phyloP scores from a whole-genome alignment of 2,797 vertebrate species.

The Molothrus aeneus region DNA sequence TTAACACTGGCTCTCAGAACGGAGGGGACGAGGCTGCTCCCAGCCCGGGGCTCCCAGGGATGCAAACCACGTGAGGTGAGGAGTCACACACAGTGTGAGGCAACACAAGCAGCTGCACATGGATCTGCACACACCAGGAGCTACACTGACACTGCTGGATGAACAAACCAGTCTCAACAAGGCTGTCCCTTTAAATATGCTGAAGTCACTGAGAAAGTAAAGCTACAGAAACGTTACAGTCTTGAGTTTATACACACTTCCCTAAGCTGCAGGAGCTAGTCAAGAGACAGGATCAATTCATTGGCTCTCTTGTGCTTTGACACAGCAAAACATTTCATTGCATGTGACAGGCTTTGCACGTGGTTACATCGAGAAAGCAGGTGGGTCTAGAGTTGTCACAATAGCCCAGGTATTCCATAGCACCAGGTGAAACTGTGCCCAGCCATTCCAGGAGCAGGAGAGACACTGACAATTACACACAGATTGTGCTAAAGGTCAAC shows the following conservation, averaged over 20 bases:
- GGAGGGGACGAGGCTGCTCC: neutral
- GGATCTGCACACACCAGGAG: constrained; percentile 30
- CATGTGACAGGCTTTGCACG: constrained; percentile 50
- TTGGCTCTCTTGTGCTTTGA: constrained; percentile 69
- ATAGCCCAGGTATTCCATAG: constrained; percentile 66
- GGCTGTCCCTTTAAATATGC: constrained; percentile 66
- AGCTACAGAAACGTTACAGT: constrained; percentile 57
- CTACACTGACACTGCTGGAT: constrained; percentile 44
- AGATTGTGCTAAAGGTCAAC: constrained; percentile 72
- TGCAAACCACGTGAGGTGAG: constrained; percentile 24
- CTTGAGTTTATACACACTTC: constrained; percentile 28
- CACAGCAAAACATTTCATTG: constrained; percentile 53
- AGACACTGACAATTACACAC: constrained; percentile 54
- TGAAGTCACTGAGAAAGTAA: constrained; percentile 54
- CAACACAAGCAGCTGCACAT: constrained; percentile 45
- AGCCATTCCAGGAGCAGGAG: constrained; percentile 62
- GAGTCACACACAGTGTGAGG: constrained; percentile 71
- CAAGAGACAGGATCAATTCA: constrained; percentile 46
- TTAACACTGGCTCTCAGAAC: constrained; percentile 20
- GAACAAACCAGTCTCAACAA: constrained; percentile 37
- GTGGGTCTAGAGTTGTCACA: constrained; percentile 80
- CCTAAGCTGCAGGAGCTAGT: constrained; percentile 62
- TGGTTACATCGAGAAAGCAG: constrained; percentile 71
- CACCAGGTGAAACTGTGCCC: constrained; percentile 72
- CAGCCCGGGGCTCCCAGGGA: neutral